These are phyloP conservation scores for Epinephelus awoara DNA, from an alignment of 2,797 vertebrate species.

Conservation along the genomic window DNA sequence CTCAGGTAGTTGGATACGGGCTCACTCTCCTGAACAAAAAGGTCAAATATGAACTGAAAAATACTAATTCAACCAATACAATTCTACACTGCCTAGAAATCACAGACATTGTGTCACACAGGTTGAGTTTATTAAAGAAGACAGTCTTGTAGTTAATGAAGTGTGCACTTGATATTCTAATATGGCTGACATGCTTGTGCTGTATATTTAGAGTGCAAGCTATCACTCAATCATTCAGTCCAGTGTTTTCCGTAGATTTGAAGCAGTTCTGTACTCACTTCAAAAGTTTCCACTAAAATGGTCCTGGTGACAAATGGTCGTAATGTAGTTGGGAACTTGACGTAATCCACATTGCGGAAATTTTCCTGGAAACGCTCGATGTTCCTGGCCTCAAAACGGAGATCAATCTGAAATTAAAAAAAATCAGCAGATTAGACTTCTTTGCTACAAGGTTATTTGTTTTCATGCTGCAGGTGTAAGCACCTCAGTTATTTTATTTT, in stretches of 20 bases:
- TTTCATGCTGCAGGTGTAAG: background rate
- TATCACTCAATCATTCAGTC: background rate
- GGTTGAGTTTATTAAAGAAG: background rate
- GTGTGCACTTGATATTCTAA: background rate
- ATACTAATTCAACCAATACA: background rate
- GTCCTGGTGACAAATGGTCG: constrained; percentile 91
- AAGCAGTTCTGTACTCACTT: constrained; percentile 83
- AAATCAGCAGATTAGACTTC: background rate
- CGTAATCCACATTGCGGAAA: constrained; percentile 89
- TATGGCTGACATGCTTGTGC: background rate
- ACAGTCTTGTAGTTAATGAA: background rate
- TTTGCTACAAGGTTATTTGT: background rate
- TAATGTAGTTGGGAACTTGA: constrained; percentile 94
- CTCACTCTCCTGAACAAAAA: constrained; percentile 85
- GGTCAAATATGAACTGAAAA: background rate
- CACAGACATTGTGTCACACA: background rate
- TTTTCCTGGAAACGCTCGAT: constrained; percentile 92
- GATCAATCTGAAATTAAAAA: constrained; percentile 89
- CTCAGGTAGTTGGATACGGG: constrained; percentile 92
- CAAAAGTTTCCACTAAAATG: constrained; percentile 94
- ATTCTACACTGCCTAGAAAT: background rate
- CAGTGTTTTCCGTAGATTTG: background rate
- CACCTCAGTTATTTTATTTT: background rate
- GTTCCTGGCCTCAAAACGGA: constrained; percentile 94
- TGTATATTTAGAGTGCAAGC: background rate